These are phyloP conservation scores for Diplodus puntazzo DNA, from an alignment of 2,797 vertebrate genomes.

Conservation along the genomic window DNA sequence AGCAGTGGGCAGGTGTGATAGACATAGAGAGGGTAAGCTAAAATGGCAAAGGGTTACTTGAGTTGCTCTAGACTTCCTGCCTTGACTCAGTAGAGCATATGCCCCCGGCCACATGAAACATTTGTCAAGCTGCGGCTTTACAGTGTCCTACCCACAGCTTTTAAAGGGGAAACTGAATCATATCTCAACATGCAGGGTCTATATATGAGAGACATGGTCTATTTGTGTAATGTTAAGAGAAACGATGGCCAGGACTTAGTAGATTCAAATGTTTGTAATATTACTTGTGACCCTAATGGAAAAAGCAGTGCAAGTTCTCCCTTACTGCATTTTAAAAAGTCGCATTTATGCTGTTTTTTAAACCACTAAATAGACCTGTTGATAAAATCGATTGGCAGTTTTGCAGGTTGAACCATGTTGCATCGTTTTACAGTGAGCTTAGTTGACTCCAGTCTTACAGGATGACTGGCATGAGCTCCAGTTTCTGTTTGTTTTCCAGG, in stretches of 20 bases:
- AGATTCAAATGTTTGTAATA: background rate
- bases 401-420: background rate
- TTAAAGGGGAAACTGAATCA: conserved; percentile 84
- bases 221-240: background rate
- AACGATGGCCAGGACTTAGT: background rate
- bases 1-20: conserved; percentile 77
- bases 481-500: conserved; percentile 69
- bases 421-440: background rate
- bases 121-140: conserved; percentile 77
- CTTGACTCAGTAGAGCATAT: conserved; percentile 80
- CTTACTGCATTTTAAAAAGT: background rate
- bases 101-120: conserved; percentile 80
- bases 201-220: conserved; percentile 38
- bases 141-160: conserved; percentile 79
- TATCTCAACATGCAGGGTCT: conserved; percentile 45
- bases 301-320: background rate
- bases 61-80: conserved; percentile 67
- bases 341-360: background rate
- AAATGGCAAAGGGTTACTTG: conserved; percentile 71
- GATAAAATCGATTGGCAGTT: background rate
- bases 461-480: conserved; percentile 34
- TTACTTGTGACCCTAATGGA: background rate
- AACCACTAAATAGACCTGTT: background rate
- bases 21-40: conserved; percentile 58
- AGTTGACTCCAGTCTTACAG: conserved; percentile 21